phyloP scores from a whole-genome alignment of 2,113 vertebrate genomes.

The Astur gentilis region DNA sequence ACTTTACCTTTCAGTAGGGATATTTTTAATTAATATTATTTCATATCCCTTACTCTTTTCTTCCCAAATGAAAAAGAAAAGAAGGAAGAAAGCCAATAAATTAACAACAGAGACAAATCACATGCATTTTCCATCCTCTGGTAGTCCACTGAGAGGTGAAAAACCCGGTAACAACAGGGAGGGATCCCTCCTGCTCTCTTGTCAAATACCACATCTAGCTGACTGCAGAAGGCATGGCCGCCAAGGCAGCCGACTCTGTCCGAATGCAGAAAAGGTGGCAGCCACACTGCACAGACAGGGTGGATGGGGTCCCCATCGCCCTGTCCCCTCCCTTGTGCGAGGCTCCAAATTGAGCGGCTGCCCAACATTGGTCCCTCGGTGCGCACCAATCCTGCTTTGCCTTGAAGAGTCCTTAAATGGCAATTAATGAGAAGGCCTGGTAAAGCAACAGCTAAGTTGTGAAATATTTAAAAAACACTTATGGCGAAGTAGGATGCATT shows the following conservation, averaged over 20 bases:
- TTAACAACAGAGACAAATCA: background rate
- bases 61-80: background rate
- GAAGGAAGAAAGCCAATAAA: background rate
- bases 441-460: background rate
- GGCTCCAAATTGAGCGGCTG: background rate
- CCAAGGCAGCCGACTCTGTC: background rate
- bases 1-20: background rate
- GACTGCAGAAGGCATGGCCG: background rate
- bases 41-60: background rate
- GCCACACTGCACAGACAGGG: background rate
- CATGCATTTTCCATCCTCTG: background rate
- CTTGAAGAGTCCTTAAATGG: background rate
- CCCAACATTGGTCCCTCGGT: background rate
- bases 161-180: background rate
- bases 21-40: background rate
- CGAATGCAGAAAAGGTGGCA: background rate
- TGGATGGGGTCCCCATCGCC: rapidly evolving
- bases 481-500: background rate
- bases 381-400: background rate
- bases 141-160: background rate
- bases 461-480: background rate
- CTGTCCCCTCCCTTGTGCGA: background rate
- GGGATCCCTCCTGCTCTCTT: background rate
- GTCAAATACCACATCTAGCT: background rate
- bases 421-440: background rate